phyloP scores from a whole-genome alignment of 2,113 vertebrate genomes.

The Myotis davidii region DNA sequence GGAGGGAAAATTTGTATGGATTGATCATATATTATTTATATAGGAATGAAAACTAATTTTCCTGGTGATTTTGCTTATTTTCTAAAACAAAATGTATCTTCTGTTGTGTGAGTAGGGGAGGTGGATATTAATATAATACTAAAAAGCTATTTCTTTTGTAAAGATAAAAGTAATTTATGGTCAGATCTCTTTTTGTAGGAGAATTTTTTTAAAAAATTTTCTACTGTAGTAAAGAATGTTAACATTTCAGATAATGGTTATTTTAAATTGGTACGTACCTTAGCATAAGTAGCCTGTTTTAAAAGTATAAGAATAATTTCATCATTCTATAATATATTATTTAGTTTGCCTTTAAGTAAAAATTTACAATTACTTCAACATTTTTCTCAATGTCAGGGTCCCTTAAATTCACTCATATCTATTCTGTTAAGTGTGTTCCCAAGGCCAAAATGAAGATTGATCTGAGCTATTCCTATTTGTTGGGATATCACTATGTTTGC shows the following conservation, averaged over 20 bases:
- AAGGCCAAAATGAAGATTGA: background rate
- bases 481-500: background rate
- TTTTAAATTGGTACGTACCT: background rate
- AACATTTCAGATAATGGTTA: too few relatives aligned
- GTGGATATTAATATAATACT: background rate
- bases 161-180: background rate
- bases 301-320: background rate
- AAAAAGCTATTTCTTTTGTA: background rate
- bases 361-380: background rate
- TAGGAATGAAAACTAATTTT: background rate
- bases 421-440: background rate
- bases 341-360: background rate
- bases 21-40: background rate
- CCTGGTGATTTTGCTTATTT: background rate
- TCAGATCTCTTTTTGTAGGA: background rate
- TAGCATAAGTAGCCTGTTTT: background rate
- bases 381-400: background rate
- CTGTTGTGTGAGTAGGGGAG: background rate
- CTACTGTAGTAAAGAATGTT: too few relatives aligned
- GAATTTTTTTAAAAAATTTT: background rate
- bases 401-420: background rate
- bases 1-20: background rate
- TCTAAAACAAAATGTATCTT: background rate
- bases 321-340: background rate
- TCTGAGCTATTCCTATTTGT: background rate